phyloP scores from a whole-genome alignment of 1,140 invertebrate species.

The Portunus trituberculatus region DNA sequence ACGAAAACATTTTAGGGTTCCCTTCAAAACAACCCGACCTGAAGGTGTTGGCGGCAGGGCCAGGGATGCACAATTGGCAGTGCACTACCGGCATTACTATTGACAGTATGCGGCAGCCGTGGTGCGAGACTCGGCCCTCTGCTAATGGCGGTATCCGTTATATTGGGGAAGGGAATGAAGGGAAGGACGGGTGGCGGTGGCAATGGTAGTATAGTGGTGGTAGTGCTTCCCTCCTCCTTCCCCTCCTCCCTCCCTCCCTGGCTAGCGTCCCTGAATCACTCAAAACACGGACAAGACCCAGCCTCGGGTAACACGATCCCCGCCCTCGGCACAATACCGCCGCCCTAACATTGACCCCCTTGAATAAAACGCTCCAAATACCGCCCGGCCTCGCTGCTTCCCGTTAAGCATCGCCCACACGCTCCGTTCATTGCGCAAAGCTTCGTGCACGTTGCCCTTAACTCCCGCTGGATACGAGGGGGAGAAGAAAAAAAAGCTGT shows the following conservation, averaged over 20 bases:
- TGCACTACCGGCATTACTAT: not conserved
- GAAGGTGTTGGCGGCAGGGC: not conserved
- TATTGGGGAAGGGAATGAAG: not conserved
- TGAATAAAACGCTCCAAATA: constrained; percentile 53
- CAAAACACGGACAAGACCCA: constrained; percentile 20
- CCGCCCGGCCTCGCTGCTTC: not conserved
- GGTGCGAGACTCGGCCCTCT: not conserved
- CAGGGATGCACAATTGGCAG: too few species aligned
- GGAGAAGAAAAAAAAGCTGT: not conserved
- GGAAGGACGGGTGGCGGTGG: not conserved
- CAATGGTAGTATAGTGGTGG: not conserved
- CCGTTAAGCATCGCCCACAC: not conserved
- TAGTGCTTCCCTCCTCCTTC: not conserved
- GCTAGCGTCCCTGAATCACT: not conserved
- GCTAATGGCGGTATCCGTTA: not conserved
- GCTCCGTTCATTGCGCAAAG: constrained; percentile 24
- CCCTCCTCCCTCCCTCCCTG: not conserved
- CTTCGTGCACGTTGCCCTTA: not conserved
- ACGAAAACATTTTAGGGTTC: not conserved
- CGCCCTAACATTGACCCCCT: constrained; percentile 47
- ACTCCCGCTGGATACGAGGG: not conserved
- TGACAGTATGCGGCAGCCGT: not conserved
- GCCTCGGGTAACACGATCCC: constrained; percentile 37
- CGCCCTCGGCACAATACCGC: not conserved
- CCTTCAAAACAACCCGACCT: not conserved